Evolutionary conservation across 2,113 vertebrate species (phyloP).

Genomic region (Genyomyrus donnyi): DNA sequence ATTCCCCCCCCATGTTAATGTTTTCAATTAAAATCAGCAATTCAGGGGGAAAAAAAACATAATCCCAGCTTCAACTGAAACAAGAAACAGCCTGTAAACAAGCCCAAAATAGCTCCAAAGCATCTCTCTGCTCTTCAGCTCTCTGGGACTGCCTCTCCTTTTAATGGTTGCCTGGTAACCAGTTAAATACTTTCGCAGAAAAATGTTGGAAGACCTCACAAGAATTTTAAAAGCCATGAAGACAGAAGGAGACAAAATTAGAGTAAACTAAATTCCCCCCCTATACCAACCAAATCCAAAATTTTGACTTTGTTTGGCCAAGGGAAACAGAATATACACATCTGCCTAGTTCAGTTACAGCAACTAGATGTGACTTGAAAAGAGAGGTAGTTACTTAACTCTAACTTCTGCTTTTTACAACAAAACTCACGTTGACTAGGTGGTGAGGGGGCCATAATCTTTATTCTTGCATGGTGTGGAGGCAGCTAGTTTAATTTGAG

Average conservation of each 20-base stretch:
- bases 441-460: not conserved
- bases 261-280: not conserved
- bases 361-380: not conserved
- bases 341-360: not conserved
- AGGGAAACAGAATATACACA: not conserved
- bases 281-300: not conserved
- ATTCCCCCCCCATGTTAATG: not conserved
- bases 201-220: slow-evolving; percentile 7
- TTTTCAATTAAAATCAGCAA: slow-evolving; percentile 28
- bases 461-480: not conserved
- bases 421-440: not conserved
- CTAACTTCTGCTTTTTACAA: not conserved
- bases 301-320: not conserved
- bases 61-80: not conserved
- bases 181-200: slow-evolving; percentile 1
- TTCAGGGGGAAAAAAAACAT: not conserved
- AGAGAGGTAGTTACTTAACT: not conserved
- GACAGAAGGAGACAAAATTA: not conserved
- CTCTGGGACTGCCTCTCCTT: not conserved
- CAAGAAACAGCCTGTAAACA: slow-evolving; percentile 7
- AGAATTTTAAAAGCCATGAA: not conserved
- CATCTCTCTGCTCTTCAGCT: not conserved
- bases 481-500: not conserved
- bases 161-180: slow-evolving; percentile 13
- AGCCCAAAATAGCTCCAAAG: not conserved